Evolutionary conservation across 2,797 vertebrate species (phyloP).

Genomic region (Acomys russatus): DNA sequence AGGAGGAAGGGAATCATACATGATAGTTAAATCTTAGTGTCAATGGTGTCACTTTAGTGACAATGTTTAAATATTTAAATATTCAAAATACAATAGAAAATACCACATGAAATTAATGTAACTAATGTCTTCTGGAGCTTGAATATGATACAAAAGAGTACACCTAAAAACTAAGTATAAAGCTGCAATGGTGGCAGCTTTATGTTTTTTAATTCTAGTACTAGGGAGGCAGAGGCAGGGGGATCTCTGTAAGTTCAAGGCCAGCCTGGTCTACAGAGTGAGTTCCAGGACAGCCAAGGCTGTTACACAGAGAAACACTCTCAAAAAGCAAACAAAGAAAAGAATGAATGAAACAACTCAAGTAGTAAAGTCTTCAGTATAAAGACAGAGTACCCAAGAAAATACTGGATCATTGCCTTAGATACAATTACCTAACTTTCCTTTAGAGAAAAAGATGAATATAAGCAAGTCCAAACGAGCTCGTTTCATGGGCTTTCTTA

Average conservation of each 20-base stretch:
- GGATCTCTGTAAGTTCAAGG: neutral
- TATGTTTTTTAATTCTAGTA: neutral
- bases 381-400: conserved; percentile 33
- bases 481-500: conserved; percentile 3
- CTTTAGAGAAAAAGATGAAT: conserved; percentile 6
- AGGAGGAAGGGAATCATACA: neutral
- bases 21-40: neutral
- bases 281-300: neutral
- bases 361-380: neutral
- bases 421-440: neutral
- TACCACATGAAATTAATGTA: neutral
- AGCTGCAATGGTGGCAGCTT: neutral
- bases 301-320: neutral
- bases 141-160: neutral
- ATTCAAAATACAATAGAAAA: neutral
- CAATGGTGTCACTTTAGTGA: neutral
- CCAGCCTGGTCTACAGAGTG: neutral
- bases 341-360: neutral
- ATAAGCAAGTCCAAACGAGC: conserved; percentile 4
- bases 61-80: conserved; percentile 47
- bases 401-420: neutral
- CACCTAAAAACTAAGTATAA: conserved; percentile 22
- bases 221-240: neutral
- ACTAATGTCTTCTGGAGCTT: conserved; percentile 1
- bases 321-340: neutral